Evolutionary conservation across 2,113 vertebrate species (phyloP), one percentile per base, ranked within the genome.

Genomic region (Tor tambroides): DNA sequence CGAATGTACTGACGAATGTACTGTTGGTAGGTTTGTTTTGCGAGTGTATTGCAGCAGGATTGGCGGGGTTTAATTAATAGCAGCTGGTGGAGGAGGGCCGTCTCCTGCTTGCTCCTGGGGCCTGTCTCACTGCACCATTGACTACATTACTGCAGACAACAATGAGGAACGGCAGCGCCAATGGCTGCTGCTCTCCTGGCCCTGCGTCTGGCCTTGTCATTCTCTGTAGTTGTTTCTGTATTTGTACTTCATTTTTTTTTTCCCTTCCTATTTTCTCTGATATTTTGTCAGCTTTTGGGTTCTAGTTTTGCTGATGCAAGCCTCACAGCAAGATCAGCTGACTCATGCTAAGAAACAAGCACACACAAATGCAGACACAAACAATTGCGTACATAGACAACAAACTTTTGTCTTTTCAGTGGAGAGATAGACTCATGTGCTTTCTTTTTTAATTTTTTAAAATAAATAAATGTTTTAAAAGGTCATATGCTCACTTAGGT

Each of bases 11-110:
- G 67, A 32, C 8, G 15, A 69, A 71, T 71, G 32, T 38, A 69
- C 15, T 51, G 49, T 59, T 59, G 74, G 23, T 77, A 49, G 43
- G 76, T 56, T 78, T 77, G 74, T 87, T 32, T 83, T 43, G 59
- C 12, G 7, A 79, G 59, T 76, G 59, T 75, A 59, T 38, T 85
- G 89, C 84, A 91, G 69, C 59, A 80, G 80, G 88, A 88, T 91
- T 90, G 89, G 89, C 83, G 51, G 86, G 63, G 67, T 79, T 80
- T 94, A 92, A 94, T 92, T 93, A 90, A 92, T 46, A 87, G 89
- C 93, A 93, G 93, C 91, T 94, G 92, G 87, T 87, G 69, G 32
- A 84, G 75, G 87, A 21, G 85, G 74, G 49, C 78, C 38, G 59
- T 77, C 84, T 89, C 86, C 80, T 87, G 69, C 87, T 72, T 86